These are phyloP conservation scores for Pammene aurita DNA, from an alignment of 2,888 invertebrate species.

Conservation along the genomic window DNA sequence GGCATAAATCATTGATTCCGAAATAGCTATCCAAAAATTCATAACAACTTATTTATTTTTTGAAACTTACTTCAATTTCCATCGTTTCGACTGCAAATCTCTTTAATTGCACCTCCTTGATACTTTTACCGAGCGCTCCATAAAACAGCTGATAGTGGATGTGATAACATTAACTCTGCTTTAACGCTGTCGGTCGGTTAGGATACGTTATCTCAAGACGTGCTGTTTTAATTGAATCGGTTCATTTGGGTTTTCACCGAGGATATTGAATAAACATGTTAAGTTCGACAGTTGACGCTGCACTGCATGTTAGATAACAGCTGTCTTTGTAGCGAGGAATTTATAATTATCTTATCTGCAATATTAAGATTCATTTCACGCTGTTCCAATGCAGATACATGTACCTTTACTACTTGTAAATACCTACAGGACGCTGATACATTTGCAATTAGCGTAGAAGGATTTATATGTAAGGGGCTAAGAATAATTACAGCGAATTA, in stretches of 20 bases:
- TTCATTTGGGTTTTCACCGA: constrained; percentile 19
- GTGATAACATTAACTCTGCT: constrained; percentile 23
- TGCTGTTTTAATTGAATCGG: constrained; percentile 34
- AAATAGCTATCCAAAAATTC: too few species aligned
- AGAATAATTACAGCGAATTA: too few species aligned
- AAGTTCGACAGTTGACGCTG: too few species aligned
- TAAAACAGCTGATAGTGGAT: constrained; percentile 30
- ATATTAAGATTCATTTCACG: neutral
- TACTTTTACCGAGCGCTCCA: constrained; percentile 17
- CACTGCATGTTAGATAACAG: constrained; percentile 13
- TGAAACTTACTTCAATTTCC: constrained; percentile 13
- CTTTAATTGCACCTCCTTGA: constrained; percentile 26
- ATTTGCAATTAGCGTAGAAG: too few species aligned
- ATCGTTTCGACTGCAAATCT: constrained; percentile 27
- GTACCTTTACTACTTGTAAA: too few species aligned
- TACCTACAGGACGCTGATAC: too few species aligned
- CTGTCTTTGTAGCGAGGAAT: neutral
- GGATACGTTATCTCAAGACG: constrained; percentile 26
- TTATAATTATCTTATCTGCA: neutral
- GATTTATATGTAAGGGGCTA: too few species aligned
- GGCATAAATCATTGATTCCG: too few species aligned
- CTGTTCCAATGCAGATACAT: neutral
- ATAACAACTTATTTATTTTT: too few species aligned
- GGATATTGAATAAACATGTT: too few species aligned
- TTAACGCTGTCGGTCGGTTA: neutral